These are phyloP conservation scores for Scelioninae gen. 1 DNA, from an alignment of 2,888 invertebrate genomes.

Conservation along the genomic window DNA sequence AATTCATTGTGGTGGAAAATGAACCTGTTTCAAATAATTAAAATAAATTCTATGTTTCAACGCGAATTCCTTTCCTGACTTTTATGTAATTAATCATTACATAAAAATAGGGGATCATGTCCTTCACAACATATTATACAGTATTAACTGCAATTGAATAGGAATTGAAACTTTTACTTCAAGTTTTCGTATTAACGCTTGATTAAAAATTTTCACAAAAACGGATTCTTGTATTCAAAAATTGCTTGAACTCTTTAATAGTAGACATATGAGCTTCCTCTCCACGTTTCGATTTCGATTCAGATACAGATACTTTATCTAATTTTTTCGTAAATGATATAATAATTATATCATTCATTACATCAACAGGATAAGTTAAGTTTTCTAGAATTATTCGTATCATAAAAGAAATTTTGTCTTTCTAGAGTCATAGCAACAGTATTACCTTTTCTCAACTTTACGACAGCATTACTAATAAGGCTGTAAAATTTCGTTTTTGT, in stretches of 20 bases:
- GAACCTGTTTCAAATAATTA: constrained; percentile 1
- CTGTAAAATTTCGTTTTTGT: too few relatives aligned
- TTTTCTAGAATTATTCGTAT: too few relatives aligned
- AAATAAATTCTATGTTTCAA: constrained; percentile 3
- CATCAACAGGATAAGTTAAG: background rate
- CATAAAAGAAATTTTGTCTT: too few relatives aligned
- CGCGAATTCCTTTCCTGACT: background rate
- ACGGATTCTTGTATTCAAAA: background rate
- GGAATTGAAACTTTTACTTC: background rate
- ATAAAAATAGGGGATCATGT: constrained; percentile 17
- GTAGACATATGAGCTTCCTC: background rate
- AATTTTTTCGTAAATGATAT: background rate
- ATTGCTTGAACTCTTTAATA: background rate
- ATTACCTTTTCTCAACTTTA: too few relatives aligned
- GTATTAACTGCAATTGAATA: background rate
- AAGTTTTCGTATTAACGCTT: background rate
- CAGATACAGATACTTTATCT: background rate
- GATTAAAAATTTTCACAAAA: background rate
- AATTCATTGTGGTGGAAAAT: background rate
- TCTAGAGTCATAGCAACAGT: too few relatives aligned
- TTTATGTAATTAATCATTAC: background rate
- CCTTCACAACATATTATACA: constrained; percentile 9
- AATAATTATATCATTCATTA: background rate
- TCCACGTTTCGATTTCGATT: background rate
- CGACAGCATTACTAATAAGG: too few relatives aligned